Evolutionary conservation across 2,888 invertebrate genomes (phyloP), one percentile per base, ranked within the genome.

Genomic region (Tetanocera ferruginea): DNA sequence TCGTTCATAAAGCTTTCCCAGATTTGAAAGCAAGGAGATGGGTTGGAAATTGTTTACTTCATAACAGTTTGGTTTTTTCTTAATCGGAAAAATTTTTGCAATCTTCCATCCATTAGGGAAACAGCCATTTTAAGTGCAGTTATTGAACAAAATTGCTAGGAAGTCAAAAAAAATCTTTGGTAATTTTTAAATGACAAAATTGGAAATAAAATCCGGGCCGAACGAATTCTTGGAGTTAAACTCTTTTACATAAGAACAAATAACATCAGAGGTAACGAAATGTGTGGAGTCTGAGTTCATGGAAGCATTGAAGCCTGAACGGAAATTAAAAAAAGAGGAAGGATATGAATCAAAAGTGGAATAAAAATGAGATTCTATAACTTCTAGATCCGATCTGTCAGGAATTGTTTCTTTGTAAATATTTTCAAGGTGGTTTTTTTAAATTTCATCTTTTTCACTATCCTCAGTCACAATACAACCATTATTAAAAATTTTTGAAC

Each of bases 1-100:
- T 9, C 60, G 23, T 49, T 76, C 76, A 31, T 76, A 67, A 6
- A 79, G 31, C 60, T 75, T 79, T 14, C 74, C 77, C 2, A 76
- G 4, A 51, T 76, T 74, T 0, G 76, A 76, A n/a, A 75, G 28
- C 25, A 75, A 17, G 9, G 60, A 64, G n/a, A 75, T 75, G 19
- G 66, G 66, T 51, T 52, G 3, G n/a, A 75, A 66, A 28, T 75
- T 75, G 5, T 11, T 31, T n/a, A 66, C n/a, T 28, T 64, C 52
- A 25, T 4, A 9, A 25, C 49, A 14, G 19, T 66, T 31, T 9
- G 64, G 37, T 34, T 67, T 67, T 67, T 67, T 67, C n/a, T 19
- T 3, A n/a, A 43, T 43, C 23, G 19, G 64, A 34, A 67, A 43
- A 19, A 67, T 67, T n/a, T 43, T 67, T 19, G 19, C 43, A 11